phyloP scores from a whole-genome alignment of 2,113 vertebrate species.

The Pampusana beccarii region DNA sequence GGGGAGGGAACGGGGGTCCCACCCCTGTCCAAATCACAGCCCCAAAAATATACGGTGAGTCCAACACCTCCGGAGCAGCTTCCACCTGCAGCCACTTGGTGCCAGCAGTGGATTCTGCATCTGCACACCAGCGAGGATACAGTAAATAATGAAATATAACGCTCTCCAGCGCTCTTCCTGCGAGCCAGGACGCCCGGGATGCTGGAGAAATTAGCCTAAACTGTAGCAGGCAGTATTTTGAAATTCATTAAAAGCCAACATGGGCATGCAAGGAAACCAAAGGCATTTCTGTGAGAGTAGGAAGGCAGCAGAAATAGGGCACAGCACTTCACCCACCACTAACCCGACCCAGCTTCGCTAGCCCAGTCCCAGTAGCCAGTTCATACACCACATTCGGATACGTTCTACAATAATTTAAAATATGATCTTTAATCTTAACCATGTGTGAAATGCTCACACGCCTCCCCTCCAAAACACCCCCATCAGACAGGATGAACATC shows the following conservation, averaged over 20 bases:
- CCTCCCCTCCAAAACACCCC: accelerated
- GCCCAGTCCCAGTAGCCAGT: not conserved
- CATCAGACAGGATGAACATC: not conserved
- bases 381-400: not conserved
- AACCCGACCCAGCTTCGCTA: not conserved
- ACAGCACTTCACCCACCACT: not conserved
- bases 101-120: slow-evolving; percentile 34
- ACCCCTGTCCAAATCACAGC: accelerated
- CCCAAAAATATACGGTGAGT: accelerated
- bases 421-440: not conserved
- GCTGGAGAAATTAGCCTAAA: not conserved
- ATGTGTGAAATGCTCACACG: accelerated
- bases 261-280: not conserved
- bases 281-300: accelerated
- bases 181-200: not conserved
- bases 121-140: accelerated
- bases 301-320: not conserved
- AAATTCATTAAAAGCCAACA: not conserved
- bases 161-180: not conserved
- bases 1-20: not conserved
- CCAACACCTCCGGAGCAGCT: not conserved
- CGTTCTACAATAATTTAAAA: not conserved
- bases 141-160: accelerated
- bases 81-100: slow-evolving; percentile 27
- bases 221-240: not conserved